Conservation (phyloP, 2,797 vertebrate species). For the Sebastes iracundus region DNA sequence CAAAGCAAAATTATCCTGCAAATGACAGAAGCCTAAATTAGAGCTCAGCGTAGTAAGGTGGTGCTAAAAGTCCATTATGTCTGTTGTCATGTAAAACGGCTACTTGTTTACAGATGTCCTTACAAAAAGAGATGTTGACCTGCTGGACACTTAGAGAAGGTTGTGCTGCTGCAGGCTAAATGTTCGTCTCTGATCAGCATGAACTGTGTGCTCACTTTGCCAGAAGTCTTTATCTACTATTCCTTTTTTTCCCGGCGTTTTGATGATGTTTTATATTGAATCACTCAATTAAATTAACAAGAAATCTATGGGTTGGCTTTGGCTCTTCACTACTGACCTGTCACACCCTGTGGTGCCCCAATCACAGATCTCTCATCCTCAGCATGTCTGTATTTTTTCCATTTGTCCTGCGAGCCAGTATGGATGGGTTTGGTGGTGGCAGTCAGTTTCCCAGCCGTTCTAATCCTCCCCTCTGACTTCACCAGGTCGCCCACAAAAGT, state of each 20-base stretch:
- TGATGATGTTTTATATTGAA: conserved; percentile 77
- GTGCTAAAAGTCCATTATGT: conserved; percentile 8
- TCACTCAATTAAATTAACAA: conserved; percentile 76
- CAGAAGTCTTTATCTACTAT: conserved; percentile 32
- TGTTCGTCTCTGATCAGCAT: conserved; percentile 20
- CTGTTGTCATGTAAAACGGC: neutral
- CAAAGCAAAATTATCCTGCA: neutral
- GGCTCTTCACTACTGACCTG: conserved; percentile 43
- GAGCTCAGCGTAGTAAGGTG: neutral
- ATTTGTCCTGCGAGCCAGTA: neutral
- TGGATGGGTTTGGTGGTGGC: neutral
- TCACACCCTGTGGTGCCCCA: neutral
- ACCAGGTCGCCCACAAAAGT: conserved; percentile 66
- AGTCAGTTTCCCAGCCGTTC: neutral
- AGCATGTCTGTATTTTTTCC: neutral
- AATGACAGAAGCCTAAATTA: neutral
- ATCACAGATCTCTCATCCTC: neutral
- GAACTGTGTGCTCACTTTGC: conserved; percentile 32
- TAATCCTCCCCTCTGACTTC: conserved; percentile 68
- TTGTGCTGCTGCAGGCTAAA: neutral
- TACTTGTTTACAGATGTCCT: conserved; percentile 13
- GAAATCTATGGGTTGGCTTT: conserved; percentile 49
- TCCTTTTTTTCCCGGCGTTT: conserved; percentile 32
- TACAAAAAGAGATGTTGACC: neutral
- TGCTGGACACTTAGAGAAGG: neutral